phyloP scores from a whole-genome alignment of 2,797 vertebrate species.

The Perodicticus potto region DNA sequence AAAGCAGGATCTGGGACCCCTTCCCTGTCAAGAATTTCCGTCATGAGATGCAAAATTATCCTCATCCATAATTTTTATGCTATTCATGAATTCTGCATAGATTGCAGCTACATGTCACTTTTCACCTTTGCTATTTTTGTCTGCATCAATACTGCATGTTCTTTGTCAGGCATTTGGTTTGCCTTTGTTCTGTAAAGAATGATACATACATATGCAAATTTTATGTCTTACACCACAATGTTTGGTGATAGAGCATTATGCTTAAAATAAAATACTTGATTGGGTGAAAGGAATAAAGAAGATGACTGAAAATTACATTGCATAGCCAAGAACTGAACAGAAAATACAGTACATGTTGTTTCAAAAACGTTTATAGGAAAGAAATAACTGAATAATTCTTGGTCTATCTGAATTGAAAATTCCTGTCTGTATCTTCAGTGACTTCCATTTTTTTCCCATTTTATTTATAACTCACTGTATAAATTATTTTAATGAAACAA shows the following conservation, averaged over 20 bases:
- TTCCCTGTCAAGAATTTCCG: not conserved
- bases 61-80: not conserved
- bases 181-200: not conserved
- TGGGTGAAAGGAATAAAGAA: not conserved
- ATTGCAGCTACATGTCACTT: not conserved
- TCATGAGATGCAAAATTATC: not conserved
- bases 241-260: not conserved
- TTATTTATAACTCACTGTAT: constrained; percentile 53
- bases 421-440: constrained; percentile 65
- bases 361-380: constrained; percentile 45
- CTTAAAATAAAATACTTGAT: not conserved
- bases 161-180: not conserved
- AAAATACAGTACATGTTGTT: not conserved
- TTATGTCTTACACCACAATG: not conserved
- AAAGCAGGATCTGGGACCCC: not conserved
- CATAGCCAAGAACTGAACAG: not conserved
- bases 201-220: not conserved
- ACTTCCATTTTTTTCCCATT: constrained; percentile 53
- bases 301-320: not conserved
- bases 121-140: not conserved
- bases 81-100: not conserved
- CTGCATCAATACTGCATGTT: not conserved
- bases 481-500: constrained; percentile 69
- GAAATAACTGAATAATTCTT: constrained; percentile 21
- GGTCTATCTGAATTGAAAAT: constrained; percentile 8